A percentile compares a stretch with the other conserved stretches of the same genome.
Conservation (phyloP, 2,797 vertebrate species). For the Poeciliopsis presidionis region DNA sequence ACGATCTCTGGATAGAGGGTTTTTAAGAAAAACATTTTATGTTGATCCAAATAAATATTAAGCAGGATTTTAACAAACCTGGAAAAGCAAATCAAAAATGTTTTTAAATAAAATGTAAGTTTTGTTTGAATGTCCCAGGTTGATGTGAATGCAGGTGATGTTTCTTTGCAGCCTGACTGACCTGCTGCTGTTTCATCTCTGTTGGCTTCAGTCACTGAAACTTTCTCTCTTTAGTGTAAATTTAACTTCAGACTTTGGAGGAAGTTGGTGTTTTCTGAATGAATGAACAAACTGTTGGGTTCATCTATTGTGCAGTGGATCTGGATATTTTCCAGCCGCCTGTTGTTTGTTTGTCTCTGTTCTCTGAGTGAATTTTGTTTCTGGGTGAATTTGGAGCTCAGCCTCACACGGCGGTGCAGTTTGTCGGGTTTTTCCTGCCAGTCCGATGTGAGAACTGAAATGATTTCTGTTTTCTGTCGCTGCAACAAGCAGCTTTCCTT, state of each 20-base stretch:
- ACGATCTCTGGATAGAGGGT: too few relatives aligned
- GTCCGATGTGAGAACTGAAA: neutral
- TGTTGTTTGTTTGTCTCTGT: neutral
- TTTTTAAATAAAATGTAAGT: too few relatives aligned
- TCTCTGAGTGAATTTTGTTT: neutral
- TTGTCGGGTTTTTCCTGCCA: neutral
- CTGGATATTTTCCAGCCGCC: neutral
- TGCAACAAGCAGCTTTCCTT: neutral
- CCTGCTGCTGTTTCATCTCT: too few relatives aligned
- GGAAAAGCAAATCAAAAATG: too few relatives aligned
- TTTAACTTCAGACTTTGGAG: neutral
- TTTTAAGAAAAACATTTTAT: too few relatives aligned
- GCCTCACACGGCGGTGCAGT: neutral
- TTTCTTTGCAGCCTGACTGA: neutral
- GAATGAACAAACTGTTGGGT: neutral
- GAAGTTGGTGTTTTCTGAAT: neutral
- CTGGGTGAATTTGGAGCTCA: neutral
- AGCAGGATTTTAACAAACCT: too few relatives aligned
- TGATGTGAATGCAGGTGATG: neutral
- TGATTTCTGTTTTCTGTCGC: neutral
- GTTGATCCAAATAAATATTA: too few relatives aligned
- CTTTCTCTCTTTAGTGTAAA: neutral
- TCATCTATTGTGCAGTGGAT: neutral
- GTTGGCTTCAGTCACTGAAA: neutral
- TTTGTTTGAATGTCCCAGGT: neutral